Conservation (phyloP, 2,797 vertebrate species). For the Gambusia yucatana region DNA sequence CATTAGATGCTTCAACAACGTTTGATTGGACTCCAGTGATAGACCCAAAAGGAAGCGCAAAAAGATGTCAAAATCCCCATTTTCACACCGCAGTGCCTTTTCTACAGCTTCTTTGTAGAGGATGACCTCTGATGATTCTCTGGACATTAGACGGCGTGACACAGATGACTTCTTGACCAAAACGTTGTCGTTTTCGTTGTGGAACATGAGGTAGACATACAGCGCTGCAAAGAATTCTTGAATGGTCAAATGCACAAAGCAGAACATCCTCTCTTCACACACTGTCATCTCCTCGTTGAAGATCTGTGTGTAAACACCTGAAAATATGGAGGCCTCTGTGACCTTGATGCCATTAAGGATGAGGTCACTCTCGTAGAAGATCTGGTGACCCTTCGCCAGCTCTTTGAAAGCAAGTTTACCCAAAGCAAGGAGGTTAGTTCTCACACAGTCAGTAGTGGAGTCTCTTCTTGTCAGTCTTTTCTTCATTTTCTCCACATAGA, state of each 20-base stretch:
- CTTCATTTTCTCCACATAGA: constrained; percentile 48
- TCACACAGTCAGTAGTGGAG: constrained; percentile 26
- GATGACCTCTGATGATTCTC: constrained; percentile 53
- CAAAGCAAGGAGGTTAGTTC: constrained; percentile 51
- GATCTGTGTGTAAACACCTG: constrained; percentile 73
- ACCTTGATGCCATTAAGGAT: constrained; percentile 42
- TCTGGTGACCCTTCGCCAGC: constrained; percentile 62
- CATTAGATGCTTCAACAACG: constrained; percentile 55
- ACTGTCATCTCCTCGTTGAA: constrained; percentile 59
- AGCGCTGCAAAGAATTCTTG: constrained; percentile 75
- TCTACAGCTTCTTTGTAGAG: constrained; percentile 70
- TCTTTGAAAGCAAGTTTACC: constrained; percentile 70
- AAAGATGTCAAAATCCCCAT: constrained; percentile 72
- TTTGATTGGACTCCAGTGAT: constrained; percentile 65
- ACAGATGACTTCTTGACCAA: constrained; percentile 54
- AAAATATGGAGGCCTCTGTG: constrained; percentile 61
- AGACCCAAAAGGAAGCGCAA: constrained; percentile 73
- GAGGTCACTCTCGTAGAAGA: constrained; percentile 74
- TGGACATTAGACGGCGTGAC: constrained; percentile 14
- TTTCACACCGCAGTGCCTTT: constrained; percentile 48
- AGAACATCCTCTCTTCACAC: constrained; percentile 66
- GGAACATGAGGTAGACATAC: constrained; percentile 67
- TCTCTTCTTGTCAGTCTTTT: constrained; percentile 33
- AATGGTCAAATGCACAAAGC: constrained; percentile 73
- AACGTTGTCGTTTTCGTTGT: constrained; percentile 65